Conservation (phyloP, 2,888 invertebrate species). For the Ochropleura plecta region DNA sequence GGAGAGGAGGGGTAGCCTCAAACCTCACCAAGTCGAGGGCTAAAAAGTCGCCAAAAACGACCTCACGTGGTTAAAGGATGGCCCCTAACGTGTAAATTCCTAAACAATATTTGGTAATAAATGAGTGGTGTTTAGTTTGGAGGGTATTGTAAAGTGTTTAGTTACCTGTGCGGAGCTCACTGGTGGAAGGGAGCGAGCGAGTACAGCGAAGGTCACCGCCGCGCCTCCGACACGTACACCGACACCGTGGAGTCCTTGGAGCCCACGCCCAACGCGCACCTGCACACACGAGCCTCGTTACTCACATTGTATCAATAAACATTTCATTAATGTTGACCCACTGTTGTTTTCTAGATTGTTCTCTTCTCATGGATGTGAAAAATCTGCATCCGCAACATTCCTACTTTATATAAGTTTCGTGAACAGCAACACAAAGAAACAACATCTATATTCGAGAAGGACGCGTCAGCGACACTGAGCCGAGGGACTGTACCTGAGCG, state of each 20-base stretch:
- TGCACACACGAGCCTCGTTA: not conserved
- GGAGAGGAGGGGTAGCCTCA: no score
- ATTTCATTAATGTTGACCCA: no score
- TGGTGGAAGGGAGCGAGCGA: slow-evolving; percentile 73
- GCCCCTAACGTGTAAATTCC: not conserved
- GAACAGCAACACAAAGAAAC: not conserved
- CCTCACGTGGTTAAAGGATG: no score
- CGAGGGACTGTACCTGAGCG: slow-evolving; percentile 88
- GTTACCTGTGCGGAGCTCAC: slow-evolving; percentile 63
- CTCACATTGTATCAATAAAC: no score
- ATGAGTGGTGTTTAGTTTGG: not conserved
- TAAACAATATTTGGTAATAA: not conserved
- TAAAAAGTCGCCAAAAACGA: no score
- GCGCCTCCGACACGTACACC: slow-evolving; percentile 93
- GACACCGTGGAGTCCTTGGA: slow-evolving; percentile 96
- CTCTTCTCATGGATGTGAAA: no score
- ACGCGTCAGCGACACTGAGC: not conserved
- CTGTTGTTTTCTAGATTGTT: no score
- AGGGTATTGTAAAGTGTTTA: not conserved
- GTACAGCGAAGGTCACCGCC: slow-evolving; percentile 92
- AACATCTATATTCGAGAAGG: not conserved
- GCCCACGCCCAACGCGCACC: slow-evolving; percentile 96
- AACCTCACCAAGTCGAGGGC: no score
- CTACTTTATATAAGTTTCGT: not conserved
- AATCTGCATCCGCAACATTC: no score